A percentile compares a stretch with the other conserved stretches of the same genome.
Conservation (phyloP, 1,140 invertebrate genomes). For the Lutraria rhynchaena region DNA sequence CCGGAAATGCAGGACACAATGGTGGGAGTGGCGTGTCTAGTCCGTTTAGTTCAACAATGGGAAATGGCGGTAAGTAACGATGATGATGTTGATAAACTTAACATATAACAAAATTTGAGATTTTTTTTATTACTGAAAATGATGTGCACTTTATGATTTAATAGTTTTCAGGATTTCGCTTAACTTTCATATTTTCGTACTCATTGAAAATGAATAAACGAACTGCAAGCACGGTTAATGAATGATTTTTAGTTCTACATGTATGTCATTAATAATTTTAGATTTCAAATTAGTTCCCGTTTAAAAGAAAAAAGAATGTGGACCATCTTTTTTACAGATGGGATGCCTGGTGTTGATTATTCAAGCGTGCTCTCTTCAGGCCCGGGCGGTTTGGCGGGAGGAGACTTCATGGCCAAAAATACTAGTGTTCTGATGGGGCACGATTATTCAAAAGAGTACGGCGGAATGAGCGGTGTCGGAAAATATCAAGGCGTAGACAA, state of each 20-base stretch:
- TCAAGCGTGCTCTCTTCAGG: constrained; percentile 11
- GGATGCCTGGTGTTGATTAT: constrained; percentile 6
- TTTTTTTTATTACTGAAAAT: too few species aligned
- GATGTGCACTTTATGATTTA: too few species aligned
- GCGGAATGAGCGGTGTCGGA: background rate
- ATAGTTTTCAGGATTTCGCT: too few species aligned
- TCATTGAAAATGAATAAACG: too few species aligned
- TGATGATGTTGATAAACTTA: too few species aligned
- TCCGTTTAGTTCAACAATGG: constrained; percentile 11
- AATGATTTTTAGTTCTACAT: too few species aligned
- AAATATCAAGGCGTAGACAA: background rate
- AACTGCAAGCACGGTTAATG: too few species aligned
- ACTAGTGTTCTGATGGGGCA: constrained; percentile 19
- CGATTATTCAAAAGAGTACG: constrained; percentile 26
- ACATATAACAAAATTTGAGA: too few species aligned
- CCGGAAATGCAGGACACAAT: background rate
- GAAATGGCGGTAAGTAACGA: constrained; percentile 18
- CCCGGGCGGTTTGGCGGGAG: constrained; percentile 25
- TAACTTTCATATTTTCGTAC: too few species aligned
- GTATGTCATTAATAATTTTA: background rate
- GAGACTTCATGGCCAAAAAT: constrained; percentile 15
- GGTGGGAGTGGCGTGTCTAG: background rate
- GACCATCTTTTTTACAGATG: constrained; percentile 7
- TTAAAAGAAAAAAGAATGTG: background rate
- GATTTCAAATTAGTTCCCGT: background rate